These are phyloP conservation scores for Nematolebias whitei DNA, from an alignment of 2,113 vertebrate genomes.

Conservation along the genomic window DNA sequence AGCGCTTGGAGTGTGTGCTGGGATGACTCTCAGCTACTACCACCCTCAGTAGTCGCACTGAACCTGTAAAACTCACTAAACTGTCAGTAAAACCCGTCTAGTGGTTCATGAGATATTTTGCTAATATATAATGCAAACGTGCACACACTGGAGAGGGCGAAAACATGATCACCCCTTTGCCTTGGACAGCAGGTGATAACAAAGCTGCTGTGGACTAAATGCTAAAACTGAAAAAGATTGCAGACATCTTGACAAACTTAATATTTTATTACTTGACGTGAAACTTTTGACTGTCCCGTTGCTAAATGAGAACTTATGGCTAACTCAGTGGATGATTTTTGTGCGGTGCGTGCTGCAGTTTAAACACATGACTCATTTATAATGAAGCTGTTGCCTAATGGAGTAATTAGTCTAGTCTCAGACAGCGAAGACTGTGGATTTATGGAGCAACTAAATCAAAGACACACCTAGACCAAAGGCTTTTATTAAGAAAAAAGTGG, in stretches of 20 bases:
- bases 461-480: constrained; percentile 34
- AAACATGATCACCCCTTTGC: too few relatives aligned
- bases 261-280: neutral
- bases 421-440: constrained; percentile 21
- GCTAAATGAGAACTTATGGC: neutral
- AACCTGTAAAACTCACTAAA: too few relatives aligned
- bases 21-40: too few relatives aligned
- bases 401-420: constrained; percentile 5
- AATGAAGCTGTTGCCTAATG: constrained; percentile 30
- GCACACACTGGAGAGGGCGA: too few relatives aligned
- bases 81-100: too few relatives aligned
- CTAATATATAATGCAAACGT: too few relatives aligned
- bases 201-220: too few relatives aligned
- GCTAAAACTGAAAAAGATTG: too few relatives aligned
- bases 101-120: too few relatives aligned
- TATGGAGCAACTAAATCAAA: neutral
- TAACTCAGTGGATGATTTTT: constrained; percentile 1
- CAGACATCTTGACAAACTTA: neutral
- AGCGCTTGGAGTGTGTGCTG: too few relatives aligned
- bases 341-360: neutral
- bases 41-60: too few relatives aligned
- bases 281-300: neutral
- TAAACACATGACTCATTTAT: constrained; percentile 17
- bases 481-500: neutral
- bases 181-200: too few relatives aligned